phyloP scores from a whole-genome alignment of 35 echinoderm and acorn worm species.

The Holothuria glaberrima region DNA sequence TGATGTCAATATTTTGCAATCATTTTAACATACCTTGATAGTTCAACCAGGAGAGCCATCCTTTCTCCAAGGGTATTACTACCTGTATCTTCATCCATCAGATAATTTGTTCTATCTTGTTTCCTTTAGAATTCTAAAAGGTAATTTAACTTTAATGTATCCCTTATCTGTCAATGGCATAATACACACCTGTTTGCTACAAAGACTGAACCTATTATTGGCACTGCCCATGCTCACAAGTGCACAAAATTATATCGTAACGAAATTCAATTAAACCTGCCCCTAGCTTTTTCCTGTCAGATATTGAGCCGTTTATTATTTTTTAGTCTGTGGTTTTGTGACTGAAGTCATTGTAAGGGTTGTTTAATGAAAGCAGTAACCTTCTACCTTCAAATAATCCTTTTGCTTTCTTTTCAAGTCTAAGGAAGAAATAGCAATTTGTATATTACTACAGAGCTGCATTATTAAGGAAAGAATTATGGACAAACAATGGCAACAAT shows the following conservation, averaged over 20 bases:
- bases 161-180: no score
- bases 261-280: slow-evolving; percentile 36
- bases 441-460: background rate
- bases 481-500: background rate
- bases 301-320: slow-evolving; percentile 26
- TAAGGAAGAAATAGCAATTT: background rate
- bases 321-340: background rate
- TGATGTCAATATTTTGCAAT: no score
- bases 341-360: background rate
- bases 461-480: background rate
- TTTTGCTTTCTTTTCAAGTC: no score
- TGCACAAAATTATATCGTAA: slow-evolving; percentile 16
- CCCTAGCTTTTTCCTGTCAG: slow-evolving; percentile 1
- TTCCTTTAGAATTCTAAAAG: background rate
- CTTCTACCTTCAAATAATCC: background rate
- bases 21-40: slow-evolving; percentile 22
- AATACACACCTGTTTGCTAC: no score
- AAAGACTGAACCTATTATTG: background rate
- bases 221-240: background rate
- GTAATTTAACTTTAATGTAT: background rate
- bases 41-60: slow-evolving; percentile 1
- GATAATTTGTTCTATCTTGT: background rate
- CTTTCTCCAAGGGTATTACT: slow-evolving; percentile 9
- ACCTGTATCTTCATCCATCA: background rate
- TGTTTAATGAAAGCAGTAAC: background rate